Evolutionary conservation across 2,888 invertebrate genomes (phyloP), one percentile per base, ranked within the genome.

Genomic region (Saturnia pavonia): DNA sequence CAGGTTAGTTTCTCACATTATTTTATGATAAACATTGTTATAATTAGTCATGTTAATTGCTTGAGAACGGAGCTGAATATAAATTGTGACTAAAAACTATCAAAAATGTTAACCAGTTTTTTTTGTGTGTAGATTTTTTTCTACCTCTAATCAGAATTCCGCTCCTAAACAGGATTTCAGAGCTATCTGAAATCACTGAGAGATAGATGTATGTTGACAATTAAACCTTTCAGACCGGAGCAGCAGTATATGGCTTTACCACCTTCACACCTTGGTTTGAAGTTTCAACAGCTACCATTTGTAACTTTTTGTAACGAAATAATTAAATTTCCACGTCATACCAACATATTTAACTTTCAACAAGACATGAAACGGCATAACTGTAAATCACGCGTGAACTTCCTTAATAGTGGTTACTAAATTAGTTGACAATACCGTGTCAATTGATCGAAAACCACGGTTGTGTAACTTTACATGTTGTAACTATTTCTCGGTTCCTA

Each of bases 1-100:
- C 96, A 96, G 95, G 96, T 96, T 84, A 42, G 66, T 54, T 67
- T 67, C 22, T 40, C 65, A 65, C 65, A 65, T 65, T 40, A 65
- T 40, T 40, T n/a, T n/a, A 65, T 40, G 11, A 63, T 63, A 4
- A 34, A 34, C 34, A 40, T 14, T 63, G 16, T 63, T 63, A 57
- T 14, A 65, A 40, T 65, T 65, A n/a, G 1, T n/a, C n/a, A 8
- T 19, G 65, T 65, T 65, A 40, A 65, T 65, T 65, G 65, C 25
- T 25, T 65, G 40, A 40, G 65, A 65, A 40, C 40, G n/a, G 40
- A n/a, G 19, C 11, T 8, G 19, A 40, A 65, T 6, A 65, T 40
- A 25, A 65, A 65, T 65, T 65, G 40, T 11, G 34, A 25, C 27
- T 27, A 60, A 14, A 9, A n/a, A 65, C 40, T 65, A 40, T 65